Base-by-base conservation (phyloP, 2,113 vertebrate genomes). In the Coracopsis vasa region DNA sequence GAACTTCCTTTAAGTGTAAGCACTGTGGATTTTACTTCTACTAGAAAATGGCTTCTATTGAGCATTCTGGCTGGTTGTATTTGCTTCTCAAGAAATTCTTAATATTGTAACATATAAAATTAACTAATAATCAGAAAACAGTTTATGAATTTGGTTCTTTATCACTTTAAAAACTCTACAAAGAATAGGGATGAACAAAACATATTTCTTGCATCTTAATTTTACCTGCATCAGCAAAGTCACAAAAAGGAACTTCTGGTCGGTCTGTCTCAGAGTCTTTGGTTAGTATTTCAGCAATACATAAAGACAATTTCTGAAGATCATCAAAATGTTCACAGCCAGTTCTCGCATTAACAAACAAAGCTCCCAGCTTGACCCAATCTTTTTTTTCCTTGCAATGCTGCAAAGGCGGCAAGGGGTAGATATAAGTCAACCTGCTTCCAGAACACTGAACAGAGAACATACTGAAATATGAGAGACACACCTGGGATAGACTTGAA, bases 191-290 rank as follows among this genome's bases (percentile, higher is more conserved):
- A 78, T 33, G 17, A 88, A 47, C 28, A 51, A 70, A 81, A 71
- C 56, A 12, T 7, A 50, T 47, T 72, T 69, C 11, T 39, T 83
- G 18, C 17, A 50, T 72, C 37, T 88, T 79, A 78, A 84, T 90
- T 97, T 98, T 98, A 99, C 99, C 98, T 95, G 98, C 97, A 96
- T 99, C 98, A 69, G 98, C 98, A 96, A 99, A 99, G 90, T 97
- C 96, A 96, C 98, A 98, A 71, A 99, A 99, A 56, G 99, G 99
- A 96, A 99, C 95, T 17, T 86, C 91, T 92, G 97, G 94, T 92
- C 84, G 98, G 79, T 99, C 92, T 88, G 97, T 97, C 93, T 98
- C 98, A 91, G 96, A 94, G 72, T 98, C 98, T 56, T 96, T 96
- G 81, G 98, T 97, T 65, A 99, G 97, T 10, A 98, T 97, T 67